phyloP scores from a whole-genome alignment of 2,888 invertebrate species.

The Ichneumoninae sp. region DNA sequence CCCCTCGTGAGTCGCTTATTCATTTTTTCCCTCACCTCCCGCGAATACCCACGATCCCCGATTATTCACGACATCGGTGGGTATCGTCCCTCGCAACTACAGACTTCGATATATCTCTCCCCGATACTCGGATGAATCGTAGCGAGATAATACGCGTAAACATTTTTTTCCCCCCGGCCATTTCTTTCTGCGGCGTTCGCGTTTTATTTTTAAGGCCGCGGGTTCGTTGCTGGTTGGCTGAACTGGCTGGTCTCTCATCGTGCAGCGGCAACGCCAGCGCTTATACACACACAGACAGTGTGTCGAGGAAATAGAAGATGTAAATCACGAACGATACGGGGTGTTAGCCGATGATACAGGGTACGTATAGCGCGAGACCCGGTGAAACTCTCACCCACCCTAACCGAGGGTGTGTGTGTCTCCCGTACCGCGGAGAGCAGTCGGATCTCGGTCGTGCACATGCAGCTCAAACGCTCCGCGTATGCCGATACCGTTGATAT shows the following conservation, averaged over 20 bases:
- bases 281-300: conserved; percentile 42
- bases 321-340: conserved; percentile 74
- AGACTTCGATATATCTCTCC: not conserved
- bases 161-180: not conserved
- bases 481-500: conserved; percentile 68
- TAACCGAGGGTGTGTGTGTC: not conserved
- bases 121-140: not conserved
- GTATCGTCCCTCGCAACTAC: not conserved
- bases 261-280: conserved; percentile 5
- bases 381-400: not conserved
- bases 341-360: conserved; percentile 70
- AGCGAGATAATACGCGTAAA: conserved; percentile 2
- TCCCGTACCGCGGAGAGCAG: conserved; percentile 19
- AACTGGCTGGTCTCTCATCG: conserved; percentile 9
- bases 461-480: conserved; percentile 60
- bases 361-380: conserved; percentile 36
- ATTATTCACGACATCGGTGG: not conserved
- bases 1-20: not conserved
- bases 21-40: not conserved
- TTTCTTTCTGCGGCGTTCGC: not conserved
- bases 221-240: conserved; percentile 13
- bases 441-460: conserved; percentile 45
- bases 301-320: conserved; percentile 71
- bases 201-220: conserved; percentile 19
- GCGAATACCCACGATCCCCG: not conserved